Conservation (phyloP, 2,888 invertebrate species). For the Lepidocyrtinus sp. region DNA sequence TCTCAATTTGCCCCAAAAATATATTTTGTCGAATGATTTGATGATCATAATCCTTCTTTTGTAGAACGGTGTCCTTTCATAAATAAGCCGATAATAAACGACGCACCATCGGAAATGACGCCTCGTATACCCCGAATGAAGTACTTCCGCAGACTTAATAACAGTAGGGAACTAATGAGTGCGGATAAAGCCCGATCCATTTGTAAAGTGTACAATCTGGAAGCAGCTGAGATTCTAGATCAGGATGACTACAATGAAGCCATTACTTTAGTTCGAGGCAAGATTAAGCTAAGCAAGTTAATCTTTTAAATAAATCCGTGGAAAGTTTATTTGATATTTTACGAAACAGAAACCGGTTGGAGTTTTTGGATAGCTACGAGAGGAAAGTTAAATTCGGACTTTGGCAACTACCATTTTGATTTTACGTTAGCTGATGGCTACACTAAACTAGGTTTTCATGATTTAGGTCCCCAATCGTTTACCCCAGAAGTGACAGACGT, state of each 20-base stretch:
- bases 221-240: constrained; percentile 53
- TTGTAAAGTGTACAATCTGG: constrained; percentile 45
- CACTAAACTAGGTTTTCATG: constrained; percentile 36
- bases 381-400: constrained; percentile 26
- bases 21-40: neutral
- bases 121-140: constrained; percentile 22
- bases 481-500: too few relatives aligned
- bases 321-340: neutral
- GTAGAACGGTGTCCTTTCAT: constrained; percentile 36
- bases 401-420: constrained; percentile 30
- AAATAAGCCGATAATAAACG: constrained; percentile 33
- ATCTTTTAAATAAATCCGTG: neutral
- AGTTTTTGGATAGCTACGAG: constrained; percentile 31
- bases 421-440: constrained; percentile 33
- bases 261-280: constrained; percentile 33
- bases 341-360: constrained; percentile 49
- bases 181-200: constrained; percentile 28
- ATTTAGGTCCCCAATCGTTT: constrained; percentile 33
- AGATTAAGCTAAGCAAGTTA: neutral
- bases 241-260: constrained; percentile 55
- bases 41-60: neutral
- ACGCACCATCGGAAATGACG: constrained; percentile 30
- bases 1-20: neutral
- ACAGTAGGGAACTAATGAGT: constrained; percentile 14
- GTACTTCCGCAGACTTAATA: constrained; percentile 31